These are phyloP conservation scores for Branchellion lobata DNA, from an alignment of 2,888 invertebrate species.

Conservation along the genomic window DNA sequence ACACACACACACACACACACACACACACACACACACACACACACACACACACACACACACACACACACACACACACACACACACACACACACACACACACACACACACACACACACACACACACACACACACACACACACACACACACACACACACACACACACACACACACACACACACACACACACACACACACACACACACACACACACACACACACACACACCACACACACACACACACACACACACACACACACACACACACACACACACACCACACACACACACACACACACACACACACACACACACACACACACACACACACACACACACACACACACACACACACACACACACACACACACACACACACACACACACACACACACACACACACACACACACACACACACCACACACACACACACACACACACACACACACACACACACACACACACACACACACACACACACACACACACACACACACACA, in stretches of 20 bases:
- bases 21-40: too few species aligned
- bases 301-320: too few species aligned
- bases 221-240: conserved; percentile 16
- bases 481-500: too few species aligned
- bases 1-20: too few species aligned
- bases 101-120: conserved; percentile 6
- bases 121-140: conserved; percentile 10
- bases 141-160: conserved; percentile 14
- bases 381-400: conserved; percentile 1
- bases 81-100: background rate
- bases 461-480: too few species aligned
- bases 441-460: too few species aligned
- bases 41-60: too few species aligned
- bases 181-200: conserved; percentile 13
- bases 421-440: too few species aligned
- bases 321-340: background rate
- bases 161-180: conserved; percentile 20
- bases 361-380: conserved; percentile 4
- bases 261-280: conserved; percentile 29
- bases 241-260: conserved; percentile 23
- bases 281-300: too few species aligned
- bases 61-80: too few species aligned
- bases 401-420: background rate
- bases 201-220: conserved; percentile 11
- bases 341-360: too few species aligned